Evolutionary conservation across 30 jellyfish, hydroid and myxozoan species (phyloP), one percentile per base, ranked within the genome.

Genomic region (Phacellophora camtschatica): DNA sequence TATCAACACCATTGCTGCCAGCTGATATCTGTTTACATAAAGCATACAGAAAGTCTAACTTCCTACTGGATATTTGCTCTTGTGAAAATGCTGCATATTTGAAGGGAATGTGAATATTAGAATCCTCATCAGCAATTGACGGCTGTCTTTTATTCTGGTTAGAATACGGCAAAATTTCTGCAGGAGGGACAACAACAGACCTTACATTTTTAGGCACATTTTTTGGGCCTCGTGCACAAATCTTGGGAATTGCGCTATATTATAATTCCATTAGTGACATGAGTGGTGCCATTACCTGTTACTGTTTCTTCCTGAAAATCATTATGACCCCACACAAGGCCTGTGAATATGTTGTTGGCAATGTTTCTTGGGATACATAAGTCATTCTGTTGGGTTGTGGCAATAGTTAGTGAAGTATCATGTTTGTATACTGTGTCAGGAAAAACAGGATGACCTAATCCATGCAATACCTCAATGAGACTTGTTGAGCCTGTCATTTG

Each of bases 291-390:
- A 27, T 82, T 72, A 11, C 90, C 90, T 0, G 83, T 2, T 3
- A 2, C 6, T 32, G 95, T 28, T 83, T 83, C 95, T 70, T 83
- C 95, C 41, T 55, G 42, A 49, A 83, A 83, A 49, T 83, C 95
- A 58, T 68, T 56, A 28, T 83, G 55, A 62, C 45, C 85, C 59
- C 55, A 64, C 29, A 67, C 94, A 27, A 81, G 78, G 42, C 43
- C 15, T 30, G 92, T 43, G 55, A 67, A 48, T 7, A 10, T 36
- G 12, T 72, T 75, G 12, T 30, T 64, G 70, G 24, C 18, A n/a
- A 59, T 39, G 19, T 23, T 50, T 20, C 65, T 46, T 15, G 86
- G 79, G 3, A 25, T n/a, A n/a, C 68, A 19, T 0, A 54, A 1
- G 10, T 54, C 31, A 2, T 54, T 54, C 37, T 54, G 56, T 43